Conservation (phyloP, 1,140 invertebrate genomes). For the Mesaphorura yosii region DNA sequence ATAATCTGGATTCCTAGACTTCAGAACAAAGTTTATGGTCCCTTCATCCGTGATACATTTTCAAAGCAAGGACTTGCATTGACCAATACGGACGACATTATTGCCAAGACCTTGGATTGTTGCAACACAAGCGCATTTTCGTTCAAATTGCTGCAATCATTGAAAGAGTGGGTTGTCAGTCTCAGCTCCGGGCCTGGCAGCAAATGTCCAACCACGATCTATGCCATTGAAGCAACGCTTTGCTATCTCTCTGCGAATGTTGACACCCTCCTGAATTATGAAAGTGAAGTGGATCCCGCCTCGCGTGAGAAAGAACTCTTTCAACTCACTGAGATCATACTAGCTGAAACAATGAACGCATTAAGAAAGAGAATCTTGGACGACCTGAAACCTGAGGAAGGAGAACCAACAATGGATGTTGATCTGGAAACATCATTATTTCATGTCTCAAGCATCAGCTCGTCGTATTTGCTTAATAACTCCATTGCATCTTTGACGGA, state of each 20-base stretch:
- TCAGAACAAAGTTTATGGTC: slow-evolving; percentile 56
- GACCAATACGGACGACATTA: background rate
- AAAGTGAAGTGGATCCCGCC: background rate
- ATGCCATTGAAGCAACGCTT: slow-evolving; percentile 22
- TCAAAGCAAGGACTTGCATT: slow-evolving; percentile 69
- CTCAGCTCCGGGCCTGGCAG: background rate
- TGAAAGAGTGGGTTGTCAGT: background rate
- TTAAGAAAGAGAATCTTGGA: background rate
- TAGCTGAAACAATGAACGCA: background rate
- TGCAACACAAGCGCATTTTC: background rate
- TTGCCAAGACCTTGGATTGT: background rate
- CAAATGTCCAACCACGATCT: slow-evolving; percentile 17
- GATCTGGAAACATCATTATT: slow-evolving; percentile 13
- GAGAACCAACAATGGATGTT: background rate
- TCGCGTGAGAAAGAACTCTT: slow-evolving; percentile 2
- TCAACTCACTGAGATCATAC: background rate
- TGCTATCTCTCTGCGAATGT: background rate
- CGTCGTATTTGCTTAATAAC: slow-evolving; percentile 24
- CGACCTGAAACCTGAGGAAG: background rate
- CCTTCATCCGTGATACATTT: slow-evolving; percentile 51
- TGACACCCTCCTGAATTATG: background rate
- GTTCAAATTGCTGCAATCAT: background rate
- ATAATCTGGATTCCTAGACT: slow-evolving; percentile 62
- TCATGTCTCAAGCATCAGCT: slow-evolving; percentile 21
- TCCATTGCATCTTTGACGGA: slow-evolving; percentile 16